These are phyloP conservation scores for silkworm (Bombyx mori) DNA, from an alignment of 1,140 invertebrate genomes.

Conservation along the genomic window ASM3026992v2 NC_085117.1:20642501-20643000, in stretches of 20 bases:
- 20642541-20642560: neutral
- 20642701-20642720: too few species aligned
- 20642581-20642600: neutral
- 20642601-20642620: neutral
- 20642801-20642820: neutral
- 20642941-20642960: conserved; percentile 45
- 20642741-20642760: too few species aligned
- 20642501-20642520: conserved; percentile 33
- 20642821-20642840: neutral
- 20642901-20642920: too few species aligned
- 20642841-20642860: neutral
- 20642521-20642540: conserved; percentile 3
- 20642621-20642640: too few species aligned
- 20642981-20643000: conserved; percentile 48
- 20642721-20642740: too few species aligned
- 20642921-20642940: neutral
- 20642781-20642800: neutral
- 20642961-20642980: conserved; percentile 48
- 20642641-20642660: neutral
- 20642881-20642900: too few species aligned
- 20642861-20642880: conserved; percentile 2
- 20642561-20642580: neutral
- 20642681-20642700: too few species aligned
- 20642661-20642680: neutral
- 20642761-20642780: neutral